Base-by-base conservation (phyloP, 2,797 vertebrate species). In the Tangara arthus region DNA sequence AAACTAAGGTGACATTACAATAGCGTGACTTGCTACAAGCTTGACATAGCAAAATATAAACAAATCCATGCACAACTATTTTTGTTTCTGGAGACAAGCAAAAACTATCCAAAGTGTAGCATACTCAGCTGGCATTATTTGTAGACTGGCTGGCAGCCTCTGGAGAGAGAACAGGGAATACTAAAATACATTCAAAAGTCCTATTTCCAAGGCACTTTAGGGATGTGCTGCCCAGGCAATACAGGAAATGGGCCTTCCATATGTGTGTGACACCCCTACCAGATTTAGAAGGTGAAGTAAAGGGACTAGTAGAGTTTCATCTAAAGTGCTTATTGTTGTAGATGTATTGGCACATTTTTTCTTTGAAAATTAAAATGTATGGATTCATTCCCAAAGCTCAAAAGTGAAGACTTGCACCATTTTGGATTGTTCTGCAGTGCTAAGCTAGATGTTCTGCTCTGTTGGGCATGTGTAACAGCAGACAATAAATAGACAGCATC, bases 131-230 rank as follows among this genome's bases (percentile, higher is more conserved):
- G 78, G 49, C 81, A 53, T 79, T 71, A 15, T 35, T 78, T 46
- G 71, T 87, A 94, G 72, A 80, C 84, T 92, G 89, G 41, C 69
- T 89, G 85, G 79, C 64, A 78, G 84, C 84, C 76, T 80, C 76
- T 80, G n/a, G 30, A 82, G 56, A 85, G 17, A 56, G 35, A 90
- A 72, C 49, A 90, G 70, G 56, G 7, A 72, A 85, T 46, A 82
- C 73, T 61, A 57, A 90, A 83, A 88, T 73, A 73, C 28, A 59
- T 61, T 85, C 44, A 72, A 53, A 87, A 20, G n/a, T 89, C 56
- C 53, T 85, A 11, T 79, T 92, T 91, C 68, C 49, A 91, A 82
- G 56, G 65, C 46, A 50, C 26, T 71, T 72, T 68, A 60, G 24
- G 77, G 60, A 85, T 15, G 23, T 57, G 37, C 41, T 89, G 70